Evolutionary conservation across 2,888 invertebrate genomes (phyloP).

Genomic region (Pocota personata): DNA sequence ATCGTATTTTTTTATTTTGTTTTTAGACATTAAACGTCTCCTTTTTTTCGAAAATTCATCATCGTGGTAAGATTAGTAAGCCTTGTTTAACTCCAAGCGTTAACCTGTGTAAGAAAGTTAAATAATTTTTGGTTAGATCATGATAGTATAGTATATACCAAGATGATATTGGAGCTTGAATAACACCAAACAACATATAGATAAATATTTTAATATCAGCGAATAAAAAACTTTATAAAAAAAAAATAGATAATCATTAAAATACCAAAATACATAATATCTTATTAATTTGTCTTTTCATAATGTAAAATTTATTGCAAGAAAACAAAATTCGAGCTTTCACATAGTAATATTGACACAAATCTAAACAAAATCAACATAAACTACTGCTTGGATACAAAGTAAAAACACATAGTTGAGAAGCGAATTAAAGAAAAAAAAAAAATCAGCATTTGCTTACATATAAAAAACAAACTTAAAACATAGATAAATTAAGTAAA

Average conservation of each 20-base stretch:
- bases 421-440: conserved; percentile 31
- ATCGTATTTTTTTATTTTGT: background rate
- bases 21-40: background rate
- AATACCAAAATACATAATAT: conserved; percentile 48
- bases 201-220: conserved; percentile 59
- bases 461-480: conserved; percentile 48
- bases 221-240: conserved; percentile 57
- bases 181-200: conserved; percentile 71
- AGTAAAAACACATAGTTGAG: conserved; percentile 25
- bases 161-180: conserved; percentile 72
- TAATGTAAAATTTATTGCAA: conserved; percentile 62
- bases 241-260: conserved; percentile 72
- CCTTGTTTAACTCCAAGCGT: conserved; percentile 32
- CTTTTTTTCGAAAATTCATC: background rate
- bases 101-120: background rate
- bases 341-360: conserved; percentile 70
- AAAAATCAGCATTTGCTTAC: conserved; percentile 40
- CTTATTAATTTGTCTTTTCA: conserved; percentile 57
- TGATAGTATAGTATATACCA: conserved; percentile 70
- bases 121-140: conserved; percentile 45
- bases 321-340: conserved; percentile 69
- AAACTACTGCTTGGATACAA: conserved; percentile 66
- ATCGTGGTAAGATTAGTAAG: conserved; percentile 16
- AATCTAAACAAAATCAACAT: conserved; percentile 57
- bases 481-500: conserved; percentile 62